Conservation (phyloP, 2,888 invertebrate genomes). For the Clostera curtula region DNA sequence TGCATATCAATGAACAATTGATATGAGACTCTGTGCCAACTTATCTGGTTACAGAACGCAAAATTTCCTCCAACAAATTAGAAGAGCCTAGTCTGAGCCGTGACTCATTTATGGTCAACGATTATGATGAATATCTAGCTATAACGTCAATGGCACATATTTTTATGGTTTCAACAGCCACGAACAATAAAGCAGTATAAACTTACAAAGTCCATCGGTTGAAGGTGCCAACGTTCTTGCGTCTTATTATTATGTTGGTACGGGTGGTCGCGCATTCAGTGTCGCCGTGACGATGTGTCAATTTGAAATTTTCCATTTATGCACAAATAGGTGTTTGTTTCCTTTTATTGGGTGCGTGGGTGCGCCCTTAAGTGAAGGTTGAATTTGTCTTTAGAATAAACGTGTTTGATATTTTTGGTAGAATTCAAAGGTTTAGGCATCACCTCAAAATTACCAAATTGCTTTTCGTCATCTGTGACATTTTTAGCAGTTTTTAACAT, state of each 20-base stretch:
- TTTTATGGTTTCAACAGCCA: background rate
- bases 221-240: constrained; percentile 18
- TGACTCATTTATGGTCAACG: too few species aligned
- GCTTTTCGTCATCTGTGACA: too few species aligned
- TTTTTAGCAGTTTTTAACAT: too few species aligned
- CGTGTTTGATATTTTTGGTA: too few species aligned
- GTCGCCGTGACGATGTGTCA: constrained; percentile 19
- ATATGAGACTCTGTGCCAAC: too few species aligned
- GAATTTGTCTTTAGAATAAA: constrained; percentile 15
- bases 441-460: too few species aligned
- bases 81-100: too few species aligned
- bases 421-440: too few species aligned
- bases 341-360: constrained; percentile 18
- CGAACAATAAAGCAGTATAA: constrained; percentile 14
- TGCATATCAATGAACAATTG: too few species aligned
- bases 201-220: constrained; percentile 11
- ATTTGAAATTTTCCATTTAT: constrained; percentile 23
- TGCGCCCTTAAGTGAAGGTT: constrained; percentile 22
- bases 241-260: constrained; percentile 11
- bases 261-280: constrained; percentile 20
- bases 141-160: background rate
- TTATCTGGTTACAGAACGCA: too few species aligned
- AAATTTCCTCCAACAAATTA: too few species aligned
- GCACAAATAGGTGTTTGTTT: constrained; percentile 13
- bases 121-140: too few species aligned